Percentiles rank a stretch among this genome's conserved stretches.
phyloP scores from a whole-genome alignment of 2,888 invertebrate genomes.

The Sphaeridia pumilis region DNA sequence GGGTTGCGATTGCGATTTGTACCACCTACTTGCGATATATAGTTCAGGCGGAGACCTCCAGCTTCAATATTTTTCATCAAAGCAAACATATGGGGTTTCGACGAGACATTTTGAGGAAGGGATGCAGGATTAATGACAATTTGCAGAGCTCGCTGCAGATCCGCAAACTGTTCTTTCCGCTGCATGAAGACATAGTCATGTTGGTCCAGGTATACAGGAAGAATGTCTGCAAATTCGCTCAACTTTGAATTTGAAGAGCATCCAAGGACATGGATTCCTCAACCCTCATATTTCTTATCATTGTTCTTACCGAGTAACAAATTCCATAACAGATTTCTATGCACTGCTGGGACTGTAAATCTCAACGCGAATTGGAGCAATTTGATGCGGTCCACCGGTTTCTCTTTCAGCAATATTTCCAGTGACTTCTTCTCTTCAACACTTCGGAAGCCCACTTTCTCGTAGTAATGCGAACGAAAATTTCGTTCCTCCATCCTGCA shows the following conservation, averaged over 20 bases:
- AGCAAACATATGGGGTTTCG: constrained; percentile 56
- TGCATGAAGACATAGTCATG: constrained; percentile 64
- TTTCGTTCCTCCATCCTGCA: constrained; percentile 37
- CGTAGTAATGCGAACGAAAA: constrained; percentile 44
- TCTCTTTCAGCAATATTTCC: constrained; percentile 76
- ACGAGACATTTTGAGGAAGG: constrained; percentile 33
- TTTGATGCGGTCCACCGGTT: constrained; percentile 63
- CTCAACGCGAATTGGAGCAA: constrained; percentile 72
- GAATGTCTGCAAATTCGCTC: constrained; percentile 50
- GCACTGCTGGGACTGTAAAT: constrained; percentile 68
- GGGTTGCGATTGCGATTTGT: neutral
- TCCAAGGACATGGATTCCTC: too few relatives aligned
- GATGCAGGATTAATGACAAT: constrained; percentile 40
- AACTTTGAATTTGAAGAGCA: too few relatives aligned
- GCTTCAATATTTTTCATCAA: constrained; percentile 72
- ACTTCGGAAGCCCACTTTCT: constrained; percentile 46
- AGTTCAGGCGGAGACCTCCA: constrained; percentile 50
- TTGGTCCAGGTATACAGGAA: constrained; percentile 63
- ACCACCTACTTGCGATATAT: constrained; percentile 42
- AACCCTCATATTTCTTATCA: too few relatives aligned
- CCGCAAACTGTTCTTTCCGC: constrained; percentile 58
- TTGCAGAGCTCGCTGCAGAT: constrained; percentile 57
- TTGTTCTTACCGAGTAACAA: constrained; percentile 65
- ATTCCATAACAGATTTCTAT: constrained; percentile 75
- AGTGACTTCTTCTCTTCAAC: constrained; percentile 53